These are phyloP conservation scores for Podiceps cristatus DNA, from an alignment of 2,113 vertebrate species.

Conservation along the genomic window DNA sequence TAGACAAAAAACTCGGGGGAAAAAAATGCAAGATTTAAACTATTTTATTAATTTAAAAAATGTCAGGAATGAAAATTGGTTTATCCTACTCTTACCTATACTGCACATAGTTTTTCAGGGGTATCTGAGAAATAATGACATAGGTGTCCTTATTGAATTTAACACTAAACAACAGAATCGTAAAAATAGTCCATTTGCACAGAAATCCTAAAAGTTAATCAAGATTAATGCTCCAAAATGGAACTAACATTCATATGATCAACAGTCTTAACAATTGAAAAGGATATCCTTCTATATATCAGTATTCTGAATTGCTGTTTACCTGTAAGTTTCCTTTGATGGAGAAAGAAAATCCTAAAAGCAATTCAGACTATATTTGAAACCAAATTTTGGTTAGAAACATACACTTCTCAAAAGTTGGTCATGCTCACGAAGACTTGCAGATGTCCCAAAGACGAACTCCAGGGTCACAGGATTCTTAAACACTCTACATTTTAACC, in stretches of 20 bases:
- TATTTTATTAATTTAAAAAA: neutral
- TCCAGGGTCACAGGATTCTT: neutral
- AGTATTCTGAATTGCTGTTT: neutral
- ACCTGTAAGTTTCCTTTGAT: neutral
- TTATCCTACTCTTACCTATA: neutral
- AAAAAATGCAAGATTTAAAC: neutral
- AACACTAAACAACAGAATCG: neutral
- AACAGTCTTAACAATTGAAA: neutral
- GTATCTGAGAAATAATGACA: neutral
- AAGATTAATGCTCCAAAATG: neutral
- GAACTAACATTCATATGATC: neutral
- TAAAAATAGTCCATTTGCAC: neutral
- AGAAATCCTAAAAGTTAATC: neutral
- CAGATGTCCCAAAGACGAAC: fast-evolving
- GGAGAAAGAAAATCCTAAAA: neutral
- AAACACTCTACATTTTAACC: neutral
- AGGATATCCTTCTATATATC: neutral
- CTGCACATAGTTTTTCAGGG: neutral
- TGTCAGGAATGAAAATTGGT: neutral
- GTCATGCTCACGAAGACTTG: neutral
- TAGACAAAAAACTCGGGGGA: neutral
- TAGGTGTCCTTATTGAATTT: neutral
- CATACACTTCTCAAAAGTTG: fast-evolving
- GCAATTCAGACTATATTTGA: neutral
- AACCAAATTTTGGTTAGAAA: neutral